Conservation (phyloP, 2,888 invertebrate genomes). For the Bembecia ichneumoniformis region DNA sequence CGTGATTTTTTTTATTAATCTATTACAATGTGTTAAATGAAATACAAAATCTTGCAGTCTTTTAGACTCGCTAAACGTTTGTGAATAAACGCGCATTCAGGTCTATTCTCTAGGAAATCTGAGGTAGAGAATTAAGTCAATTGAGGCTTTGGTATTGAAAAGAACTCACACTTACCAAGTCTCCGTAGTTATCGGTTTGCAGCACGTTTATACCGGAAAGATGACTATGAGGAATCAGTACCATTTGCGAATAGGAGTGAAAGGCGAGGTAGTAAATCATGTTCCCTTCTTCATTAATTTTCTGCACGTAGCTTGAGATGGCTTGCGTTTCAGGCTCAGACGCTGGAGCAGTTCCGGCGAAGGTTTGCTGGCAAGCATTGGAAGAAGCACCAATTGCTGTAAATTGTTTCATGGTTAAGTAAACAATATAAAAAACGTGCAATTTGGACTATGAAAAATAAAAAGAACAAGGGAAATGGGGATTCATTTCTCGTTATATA, state of each 20-base stretch:
- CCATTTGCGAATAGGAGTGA: conserved; percentile 70
- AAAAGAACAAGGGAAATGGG: too few relatives aligned
- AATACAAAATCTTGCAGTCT: too few relatives aligned
- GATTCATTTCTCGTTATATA: too few relatives aligned
- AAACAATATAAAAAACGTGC: conserved; percentile 7
- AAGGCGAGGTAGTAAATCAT: conserved; percentile 63
- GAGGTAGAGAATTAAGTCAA: too few relatives aligned
- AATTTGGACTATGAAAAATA: conserved; percentile 2
- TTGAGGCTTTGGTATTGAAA: too few relatives aligned
- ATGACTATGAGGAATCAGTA: conserved; percentile 59
- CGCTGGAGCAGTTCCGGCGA: conserved; percentile 55
- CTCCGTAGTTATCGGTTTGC: conserved; percentile 38
- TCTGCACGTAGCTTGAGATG: conserved; percentile 36
- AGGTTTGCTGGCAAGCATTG: conserved; percentile 59
- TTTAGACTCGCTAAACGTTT: too few relatives aligned
- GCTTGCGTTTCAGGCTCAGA: conserved; percentile 68
- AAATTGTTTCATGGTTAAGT: conserved; percentile 4
- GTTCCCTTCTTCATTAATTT: conserved; percentile 24
- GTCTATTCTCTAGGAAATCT: too few relatives aligned
- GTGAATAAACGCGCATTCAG: too few relatives aligned
- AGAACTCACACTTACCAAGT: conserved; percentile 29
- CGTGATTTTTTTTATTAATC: too few relatives aligned
- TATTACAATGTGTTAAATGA: too few relatives aligned
- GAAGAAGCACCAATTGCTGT: conserved; percentile 45
- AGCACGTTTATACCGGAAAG: conserved; percentile 26